Base-by-base conservation (phyloP, 1,140 invertebrate species). In the Drosophila simulans region DNA sequence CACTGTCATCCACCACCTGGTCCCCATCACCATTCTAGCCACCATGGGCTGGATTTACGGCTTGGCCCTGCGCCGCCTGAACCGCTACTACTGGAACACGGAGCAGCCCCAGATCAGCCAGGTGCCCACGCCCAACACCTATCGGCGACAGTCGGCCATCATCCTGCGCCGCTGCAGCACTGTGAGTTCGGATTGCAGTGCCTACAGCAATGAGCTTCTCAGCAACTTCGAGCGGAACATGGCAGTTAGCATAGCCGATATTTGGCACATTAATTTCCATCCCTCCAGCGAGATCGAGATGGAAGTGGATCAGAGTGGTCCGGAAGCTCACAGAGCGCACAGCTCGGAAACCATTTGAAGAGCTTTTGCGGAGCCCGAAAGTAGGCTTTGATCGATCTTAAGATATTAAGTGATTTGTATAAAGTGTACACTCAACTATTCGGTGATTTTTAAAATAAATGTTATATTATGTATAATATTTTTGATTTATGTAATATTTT, bases 61-160 rank as follows among this genome's bases (percentile, higher is more conserved):
- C 0, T 4, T 91, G 25, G 45, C 75, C 0, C 65, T 92, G 76
- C 78, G 81, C 11, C 77, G 77, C 15, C 55, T 92, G 0, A 91
- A 91, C 57, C 80, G 80, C 4, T 78, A 82, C 51, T 92, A 92
- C 15, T 91, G 91, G 84, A 92, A 84, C 45, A 65, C 70, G 13
- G 85, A 91, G 20, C 81, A 91, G 42, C 65, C 83, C 3, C 71
- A 74, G 7, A 70, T 86, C 1, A 69, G 56, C 4, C 79, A 79
- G 4, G 91, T 91, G 45, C 91, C 81, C 7, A 91, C 91, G 11
- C 81, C 86, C 0, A 80, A 89, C 10, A 91, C 84, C 5, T 92
- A 91, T 55, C 78, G 91, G 3, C 74, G 86, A 22, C 82, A 81
- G 27, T 88, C 88, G 2, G 63, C 81, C 0, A 63, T 83, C 0